Conservation (phyloP, 2,888 invertebrate species). For the Neoascia interrupta region DNA sequence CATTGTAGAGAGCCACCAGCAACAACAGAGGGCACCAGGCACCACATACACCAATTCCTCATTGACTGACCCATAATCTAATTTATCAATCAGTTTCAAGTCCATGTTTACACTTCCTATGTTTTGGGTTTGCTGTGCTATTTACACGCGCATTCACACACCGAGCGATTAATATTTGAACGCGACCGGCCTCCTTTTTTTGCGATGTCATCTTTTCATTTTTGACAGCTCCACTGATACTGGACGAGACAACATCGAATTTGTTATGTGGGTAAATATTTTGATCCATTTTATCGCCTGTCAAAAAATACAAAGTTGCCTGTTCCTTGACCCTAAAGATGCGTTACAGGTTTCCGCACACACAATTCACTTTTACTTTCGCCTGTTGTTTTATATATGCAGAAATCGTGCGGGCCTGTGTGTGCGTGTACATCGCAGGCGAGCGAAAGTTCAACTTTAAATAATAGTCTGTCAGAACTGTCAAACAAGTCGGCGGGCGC, state of each 20-base stretch:
- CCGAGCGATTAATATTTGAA: slow-evolving; percentile 13
- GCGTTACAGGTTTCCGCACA: slow-evolving; percentile 69
- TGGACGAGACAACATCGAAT: slow-evolving; percentile 1
- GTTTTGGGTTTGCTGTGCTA: slow-evolving; percentile 14
- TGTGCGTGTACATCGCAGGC: slow-evolving; percentile 30
- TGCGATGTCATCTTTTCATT: slow-evolving; percentile 69
- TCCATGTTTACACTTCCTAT: slow-evolving; percentile 69
- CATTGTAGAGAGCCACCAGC: slow-evolving; percentile 47
- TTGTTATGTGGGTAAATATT: slow-evolving; percentile 40
- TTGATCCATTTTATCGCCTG: slow-evolving; percentile 61
- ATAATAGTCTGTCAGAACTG: slow-evolving; percentile 80
- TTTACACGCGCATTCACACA: slow-evolving; percentile 22
- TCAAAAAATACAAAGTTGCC: slow-evolving; percentile 33
- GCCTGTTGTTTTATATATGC: slow-evolving; percentile 42
- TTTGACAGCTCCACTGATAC: slow-evolving; percentile 48
- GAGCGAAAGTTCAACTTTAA: slow-evolving; percentile 78
- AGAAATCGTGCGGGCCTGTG: slow-evolving; percentile 27
- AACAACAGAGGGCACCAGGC: slow-evolving; percentile 28
- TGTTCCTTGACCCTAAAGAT: slow-evolving; percentile 69
- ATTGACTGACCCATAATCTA: slow-evolving; percentile 67
- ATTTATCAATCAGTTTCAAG: slow-evolving; percentile 70
- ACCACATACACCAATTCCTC: slow-evolving; percentile 26
- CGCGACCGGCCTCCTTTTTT: slow-evolving; percentile 46
- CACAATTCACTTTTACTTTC: slow-evolving; percentile 67
- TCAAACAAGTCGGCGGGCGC: slow-evolving; percentile 80